phyloP scores from a whole-genome alignment of 2,797 vertebrate genomes.

The Myotis vivesi region DNA sequence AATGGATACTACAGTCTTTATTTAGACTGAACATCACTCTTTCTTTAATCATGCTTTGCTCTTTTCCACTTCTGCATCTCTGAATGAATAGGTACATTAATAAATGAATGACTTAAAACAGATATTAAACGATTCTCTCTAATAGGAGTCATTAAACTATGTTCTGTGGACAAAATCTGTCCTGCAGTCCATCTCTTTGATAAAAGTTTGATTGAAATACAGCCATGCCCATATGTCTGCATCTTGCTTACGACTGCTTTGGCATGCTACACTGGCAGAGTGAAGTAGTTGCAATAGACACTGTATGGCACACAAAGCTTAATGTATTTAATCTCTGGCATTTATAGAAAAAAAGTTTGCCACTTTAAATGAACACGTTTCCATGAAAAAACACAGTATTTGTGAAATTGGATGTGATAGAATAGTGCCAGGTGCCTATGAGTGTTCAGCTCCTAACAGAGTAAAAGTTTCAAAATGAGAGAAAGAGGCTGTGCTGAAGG shows the following conservation, averaged over 20 bases:
- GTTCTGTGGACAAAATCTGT: neutral
- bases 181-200: neutral
- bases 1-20: neutral
- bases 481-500: neutral
- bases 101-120: neutral
- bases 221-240: neutral
- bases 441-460: neutral
- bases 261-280: neutral
- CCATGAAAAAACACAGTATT: neutral
- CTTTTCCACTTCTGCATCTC: neutral
- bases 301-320: neutral
- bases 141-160: neutral
- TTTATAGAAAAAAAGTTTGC: neutral
- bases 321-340: neutral
- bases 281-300: neutral
- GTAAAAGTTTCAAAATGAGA: neutral
- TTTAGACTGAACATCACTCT: neutral
- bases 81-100: neutral
- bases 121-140: neutral
- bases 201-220: neutral
- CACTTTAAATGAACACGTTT: neutral
- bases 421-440: neutral
- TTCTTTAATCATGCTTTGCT: neutral
- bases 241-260: neutral
- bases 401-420: neutral